A percentile compares a stretch with the other conserved stretches of the same genome.
Evolutionary conservation across 2,888 invertebrate species (phyloP).

Genomic region (Nysson spinosus): DNA sequence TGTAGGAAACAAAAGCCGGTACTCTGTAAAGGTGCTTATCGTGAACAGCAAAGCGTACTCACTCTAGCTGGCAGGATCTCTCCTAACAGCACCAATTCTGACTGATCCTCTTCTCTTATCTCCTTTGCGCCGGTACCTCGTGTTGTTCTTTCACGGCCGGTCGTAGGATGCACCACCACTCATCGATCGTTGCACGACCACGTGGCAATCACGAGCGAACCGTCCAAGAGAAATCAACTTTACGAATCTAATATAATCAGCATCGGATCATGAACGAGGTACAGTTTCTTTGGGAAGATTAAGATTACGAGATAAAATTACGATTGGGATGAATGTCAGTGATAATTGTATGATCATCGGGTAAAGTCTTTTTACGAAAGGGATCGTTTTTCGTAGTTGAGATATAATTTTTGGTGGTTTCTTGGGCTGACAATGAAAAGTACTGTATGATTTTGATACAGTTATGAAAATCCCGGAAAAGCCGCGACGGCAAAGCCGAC

Average conservation of each 20-base stretch:
- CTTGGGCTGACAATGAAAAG: too few relatives aligned
- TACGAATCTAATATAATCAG: too few relatives aligned
- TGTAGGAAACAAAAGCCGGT: neutral
- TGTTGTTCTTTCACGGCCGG: constrained; percentile 27
- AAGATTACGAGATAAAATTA: too few relatives aligned
- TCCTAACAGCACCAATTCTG: constrained; percentile 31
- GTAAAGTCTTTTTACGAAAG: too few relatives aligned
- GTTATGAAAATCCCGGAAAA: constrained; percentile 1
- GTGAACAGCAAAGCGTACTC: constrained; percentile 46
- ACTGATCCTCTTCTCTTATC: constrained; percentile 39
- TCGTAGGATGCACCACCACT: constrained; percentile 32
- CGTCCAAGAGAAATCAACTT: constrained; percentile 20
- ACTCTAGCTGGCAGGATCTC: constrained; percentile 44
- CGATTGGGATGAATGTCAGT: too few relatives aligned
- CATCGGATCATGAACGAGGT: too few relatives aligned
- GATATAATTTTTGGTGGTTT: too few relatives aligned
- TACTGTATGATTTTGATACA: too few relatives aligned
- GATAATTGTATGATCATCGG: too few relatives aligned
- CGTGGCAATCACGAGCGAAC: constrained; percentile 46
- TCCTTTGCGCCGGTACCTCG: constrained; percentile 17
- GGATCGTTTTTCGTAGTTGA: too few relatives aligned
- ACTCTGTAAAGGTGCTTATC: constrained; percentile 28
- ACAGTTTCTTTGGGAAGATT: too few relatives aligned
- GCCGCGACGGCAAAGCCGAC: neutral
- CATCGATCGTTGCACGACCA: constrained; percentile 48